Evolutionary conservation across 1,140 invertebrate genomes (phyloP).

Genomic region (Brachionus plicatilis): DNA sequence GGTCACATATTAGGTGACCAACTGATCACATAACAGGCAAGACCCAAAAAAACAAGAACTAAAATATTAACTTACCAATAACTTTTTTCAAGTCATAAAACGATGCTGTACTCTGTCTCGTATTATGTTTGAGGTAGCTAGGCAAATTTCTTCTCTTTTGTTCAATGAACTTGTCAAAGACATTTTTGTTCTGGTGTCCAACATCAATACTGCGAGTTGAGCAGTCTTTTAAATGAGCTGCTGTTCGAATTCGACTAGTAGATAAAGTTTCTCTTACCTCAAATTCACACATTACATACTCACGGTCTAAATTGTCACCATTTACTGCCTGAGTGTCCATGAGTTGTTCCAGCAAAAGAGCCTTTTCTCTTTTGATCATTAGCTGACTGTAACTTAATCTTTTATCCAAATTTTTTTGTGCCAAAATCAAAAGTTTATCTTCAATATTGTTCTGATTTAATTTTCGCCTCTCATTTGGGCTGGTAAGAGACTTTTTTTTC

Average conservation of each 20-base stretch:
- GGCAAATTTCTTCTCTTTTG: constrained; percentile 13
- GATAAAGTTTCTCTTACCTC: neutral
- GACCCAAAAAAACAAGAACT: too few species aligned
- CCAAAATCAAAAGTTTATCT: neutral
- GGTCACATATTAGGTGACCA: too few species aligned
- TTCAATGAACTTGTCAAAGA: constrained; percentile 20
- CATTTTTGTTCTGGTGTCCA: neutral
- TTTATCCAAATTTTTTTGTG: neutral
- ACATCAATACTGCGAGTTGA: neutral
- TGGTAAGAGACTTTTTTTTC: constrained; percentile 10
- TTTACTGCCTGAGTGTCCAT: neutral
- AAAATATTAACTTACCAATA: neutral
- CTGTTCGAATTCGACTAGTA: neutral
- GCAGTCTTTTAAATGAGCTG: neutral
- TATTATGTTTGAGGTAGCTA: neutral
- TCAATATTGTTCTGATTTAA: constrained; percentile 10
- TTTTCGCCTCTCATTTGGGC: neutral
- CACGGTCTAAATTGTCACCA: neutral
- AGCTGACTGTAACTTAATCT: neutral
- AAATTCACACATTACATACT: neutral
- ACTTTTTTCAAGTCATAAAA: constrained; percentile 18
- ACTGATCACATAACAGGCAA: too few species aligned
- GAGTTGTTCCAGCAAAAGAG: constrained; percentile 1
- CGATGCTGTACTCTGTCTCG: neutral
- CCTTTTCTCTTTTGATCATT: constrained; percentile 22